Percentiles rank a stretch among this genome's conserved stretches.
Evolutionary conservation across 1,140 invertebrate species (phyloP).

Genomic region (Oncopodura yosiiana): DNA sequence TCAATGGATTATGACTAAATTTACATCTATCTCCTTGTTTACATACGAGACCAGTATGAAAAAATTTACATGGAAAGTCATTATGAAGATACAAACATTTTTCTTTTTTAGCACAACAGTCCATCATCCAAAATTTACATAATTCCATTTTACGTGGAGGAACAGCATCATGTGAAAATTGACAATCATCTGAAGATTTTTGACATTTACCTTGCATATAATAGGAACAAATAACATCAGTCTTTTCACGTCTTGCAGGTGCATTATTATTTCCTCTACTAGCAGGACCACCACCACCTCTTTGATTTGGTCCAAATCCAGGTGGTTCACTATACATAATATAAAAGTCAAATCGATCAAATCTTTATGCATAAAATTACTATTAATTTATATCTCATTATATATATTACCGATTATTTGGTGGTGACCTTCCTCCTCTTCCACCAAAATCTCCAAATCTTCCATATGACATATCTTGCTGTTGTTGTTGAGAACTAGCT

Average conservation of each 20-base stretch:
- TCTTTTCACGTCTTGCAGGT: too few relatives aligned
- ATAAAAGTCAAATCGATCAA: not conserved
- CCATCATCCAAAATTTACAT: conserved; percentile 94
- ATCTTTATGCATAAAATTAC: not conserved
- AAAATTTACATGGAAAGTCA: conserved; percentile 96
- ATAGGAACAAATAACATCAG: conserved; percentile 63
- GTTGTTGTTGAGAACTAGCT: conserved; percentile 38
- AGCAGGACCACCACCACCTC: conserved; percentile 28
- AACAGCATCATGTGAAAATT: conserved; percentile 73
- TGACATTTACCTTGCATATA: conserved; percentile 82
- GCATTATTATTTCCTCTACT: conserved; percentile 41
- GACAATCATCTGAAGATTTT: conserved; percentile 64
- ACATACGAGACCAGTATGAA: conserved; percentile 82
- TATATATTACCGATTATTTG: not conserved
- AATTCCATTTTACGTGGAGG: conserved; percentile 81
- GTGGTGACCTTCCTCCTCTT: conserved; percentile 36
- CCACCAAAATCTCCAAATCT: conserved; percentile 33
- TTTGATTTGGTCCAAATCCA: conserved; percentile 39
- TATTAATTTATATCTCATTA: too few relatives aligned
- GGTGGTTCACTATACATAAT: conserved; percentile 37
- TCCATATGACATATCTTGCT: conserved; percentile 36
- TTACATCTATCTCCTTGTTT: conserved; percentile 72
- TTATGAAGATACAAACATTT: conserved; percentile 94
- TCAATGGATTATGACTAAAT: conserved; percentile 81
- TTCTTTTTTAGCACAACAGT: conserved; percentile 87